Evolutionary conservation across 1,140 invertebrate genomes (phyloP), one percentile per base, ranked within the genome.

Genomic region (Agrilus planipennis): DNA sequence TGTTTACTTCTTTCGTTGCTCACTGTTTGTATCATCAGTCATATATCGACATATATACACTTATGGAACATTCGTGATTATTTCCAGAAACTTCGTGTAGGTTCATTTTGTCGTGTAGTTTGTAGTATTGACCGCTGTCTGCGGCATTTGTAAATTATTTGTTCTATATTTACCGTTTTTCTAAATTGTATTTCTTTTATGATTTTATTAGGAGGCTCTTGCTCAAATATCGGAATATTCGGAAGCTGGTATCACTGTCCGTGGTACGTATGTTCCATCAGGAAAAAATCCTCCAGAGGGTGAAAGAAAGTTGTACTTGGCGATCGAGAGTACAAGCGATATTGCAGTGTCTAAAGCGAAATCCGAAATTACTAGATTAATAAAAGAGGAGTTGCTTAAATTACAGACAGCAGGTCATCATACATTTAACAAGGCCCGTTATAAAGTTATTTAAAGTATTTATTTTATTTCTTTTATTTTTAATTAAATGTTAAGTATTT

Each of bases 211-310:
- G 80, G 95, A 99, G 68, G 92, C 93, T 1, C 65, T 99, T 36
- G 92, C 92, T 1, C 91, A 98, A 57, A 98, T 99, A 50, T 92
- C 89, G 15, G 96, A 99, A 63, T 99, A 97, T 65, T 96, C 93
- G 0, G 96, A 99, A 64, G 95, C 94, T 2, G 95, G 95, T 32
- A 86, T 99, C 16, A 98, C 94, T 0, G 95, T 99, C 0, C 73
- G 95, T 22, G 96, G 96, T n/a, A 96, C 93, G 0, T 99, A 92
- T 59, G 90, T 92, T 34, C 84, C 80, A 0, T 71, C 84, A 7
- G 88, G 89, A n/a, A 93, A 93, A 62, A 68, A 75, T 14, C 79
- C 83, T 0, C 88, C 89, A 0, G 93, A 96, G 49, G 94, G 91
- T 9, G 96, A 99, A 52, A 70, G 94, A 10, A 98, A 97, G 61